Conservation (phyloP, 2,888 invertebrate genomes). For the Pocota personata region DNA sequence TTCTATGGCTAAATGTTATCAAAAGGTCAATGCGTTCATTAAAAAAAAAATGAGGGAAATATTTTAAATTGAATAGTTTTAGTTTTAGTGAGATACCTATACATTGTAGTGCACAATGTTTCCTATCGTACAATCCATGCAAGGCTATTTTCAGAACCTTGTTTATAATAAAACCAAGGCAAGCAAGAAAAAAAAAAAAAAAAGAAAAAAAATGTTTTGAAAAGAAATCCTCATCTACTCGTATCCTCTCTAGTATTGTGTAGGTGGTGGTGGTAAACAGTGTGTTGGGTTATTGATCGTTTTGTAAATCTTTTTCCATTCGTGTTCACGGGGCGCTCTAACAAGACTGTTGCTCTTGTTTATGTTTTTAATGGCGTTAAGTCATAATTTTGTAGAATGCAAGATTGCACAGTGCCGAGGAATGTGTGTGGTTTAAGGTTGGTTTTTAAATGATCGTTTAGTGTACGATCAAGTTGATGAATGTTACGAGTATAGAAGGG, state of each 20-base stretch:
- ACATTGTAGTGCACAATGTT: background rate
- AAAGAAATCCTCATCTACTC: background rate
- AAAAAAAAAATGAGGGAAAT: background rate
- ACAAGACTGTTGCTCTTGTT: conserved; percentile 21
- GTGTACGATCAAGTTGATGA: conserved; percentile 54
- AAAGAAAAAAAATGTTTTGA: conserved; percentile 36
- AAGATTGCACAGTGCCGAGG: conserved; percentile 49
- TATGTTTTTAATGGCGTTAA: conserved; percentile 65
- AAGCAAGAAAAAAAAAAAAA: no score
- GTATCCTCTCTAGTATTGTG: background rate
- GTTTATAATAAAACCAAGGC: conserved; percentile 30
- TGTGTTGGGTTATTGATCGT: conserved; percentile 1
- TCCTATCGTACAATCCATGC: background rate
- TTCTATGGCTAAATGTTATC: conserved; percentile 2
- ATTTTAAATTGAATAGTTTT: background rate
- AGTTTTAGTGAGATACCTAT: background rate
- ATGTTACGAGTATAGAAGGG: conserved; percentile 56
- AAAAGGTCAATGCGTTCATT: conserved; percentile 19
- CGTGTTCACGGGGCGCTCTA: background rate
- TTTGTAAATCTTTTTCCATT: background rate
- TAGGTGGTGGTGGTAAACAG: conserved; percentile 4
- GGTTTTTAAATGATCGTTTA: conserved; percentile 53
- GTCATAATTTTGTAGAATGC: conserved; percentile 61
- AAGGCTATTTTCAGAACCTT: conserved; percentile 26
- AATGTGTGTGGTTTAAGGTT: conserved; percentile 10